Conservation (phyloP, 2,888 invertebrate species). For the Aethes cnicana region DNA sequence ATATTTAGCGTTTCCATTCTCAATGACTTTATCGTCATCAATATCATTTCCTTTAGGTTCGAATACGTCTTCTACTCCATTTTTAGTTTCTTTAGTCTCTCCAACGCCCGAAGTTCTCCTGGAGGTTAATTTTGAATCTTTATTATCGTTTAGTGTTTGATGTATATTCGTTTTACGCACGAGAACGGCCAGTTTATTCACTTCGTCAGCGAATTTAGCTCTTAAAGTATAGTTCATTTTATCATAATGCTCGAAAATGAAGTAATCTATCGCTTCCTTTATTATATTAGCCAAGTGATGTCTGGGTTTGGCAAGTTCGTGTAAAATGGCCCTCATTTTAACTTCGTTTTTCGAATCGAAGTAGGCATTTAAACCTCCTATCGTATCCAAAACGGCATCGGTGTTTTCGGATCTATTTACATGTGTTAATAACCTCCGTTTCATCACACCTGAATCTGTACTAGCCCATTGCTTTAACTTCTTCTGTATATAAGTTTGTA, state of each 20-base stretch:
- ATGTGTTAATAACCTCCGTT: neutral
- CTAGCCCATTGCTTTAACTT: constrained; percentile 9
- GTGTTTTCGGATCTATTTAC: neutral
- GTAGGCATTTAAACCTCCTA: neutral
- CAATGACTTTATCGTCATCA: too few relatives aligned
- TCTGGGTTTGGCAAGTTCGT: neutral
- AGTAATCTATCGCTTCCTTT: neutral
- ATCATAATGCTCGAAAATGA: constrained; percentile 13
- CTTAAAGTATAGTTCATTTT: constrained; percentile 6
- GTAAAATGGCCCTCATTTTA: neutral
- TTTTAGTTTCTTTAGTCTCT: neutral
- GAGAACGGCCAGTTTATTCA: too few relatives aligned
- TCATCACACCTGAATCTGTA: neutral
- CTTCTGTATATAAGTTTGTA: neutral
- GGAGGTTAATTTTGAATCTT: neutral
- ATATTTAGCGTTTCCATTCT: too few relatives aligned
- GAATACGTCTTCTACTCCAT: too few relatives aligned
- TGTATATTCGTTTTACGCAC: neutral
- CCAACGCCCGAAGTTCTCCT: neutral
- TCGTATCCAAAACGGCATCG: neutral
- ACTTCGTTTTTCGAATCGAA: neutral
- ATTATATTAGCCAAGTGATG: neutral
- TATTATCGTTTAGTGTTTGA: neutral
- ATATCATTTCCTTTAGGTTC: too few relatives aligned
- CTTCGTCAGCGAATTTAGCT: neutral